phyloP scores from a whole-genome alignment of 2,113 vertebrate genomes.

The Microtus ochrogaster region DNA sequence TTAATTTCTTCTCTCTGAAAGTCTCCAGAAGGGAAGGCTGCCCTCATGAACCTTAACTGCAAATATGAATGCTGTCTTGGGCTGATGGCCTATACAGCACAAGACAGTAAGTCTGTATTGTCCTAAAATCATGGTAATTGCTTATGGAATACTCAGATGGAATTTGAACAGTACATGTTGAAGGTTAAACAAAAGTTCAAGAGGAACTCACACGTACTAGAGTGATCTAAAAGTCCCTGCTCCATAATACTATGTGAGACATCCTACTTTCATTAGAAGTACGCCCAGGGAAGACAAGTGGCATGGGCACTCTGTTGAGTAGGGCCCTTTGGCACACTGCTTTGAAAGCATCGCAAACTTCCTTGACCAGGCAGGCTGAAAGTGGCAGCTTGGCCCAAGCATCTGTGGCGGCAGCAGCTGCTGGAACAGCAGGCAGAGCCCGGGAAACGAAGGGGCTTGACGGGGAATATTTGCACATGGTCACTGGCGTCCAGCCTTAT shows the following conservation, averaged over 20 bases:
- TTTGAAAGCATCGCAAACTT: not conserved
- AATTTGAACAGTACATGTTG: not conserved
- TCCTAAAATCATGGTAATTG: not conserved
- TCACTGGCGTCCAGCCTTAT: slow-evolving; percentile 1
- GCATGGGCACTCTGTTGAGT: not conserved
- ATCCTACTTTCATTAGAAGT: not conserved
- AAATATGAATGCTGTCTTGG: not conserved
- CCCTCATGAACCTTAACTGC: not conserved
- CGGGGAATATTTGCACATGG: slow-evolving; percentile 23
- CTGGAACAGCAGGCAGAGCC: slow-evolving; percentile 65
- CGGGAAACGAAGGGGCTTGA: slow-evolving; percentile 28
- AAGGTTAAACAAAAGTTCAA: slow-evolving; percentile 9
- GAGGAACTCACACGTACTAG: not conserved
- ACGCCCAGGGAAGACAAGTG: not conserved
- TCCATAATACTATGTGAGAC: not conserved
- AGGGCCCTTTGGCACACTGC: not conserved
- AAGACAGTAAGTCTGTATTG: not conserved
- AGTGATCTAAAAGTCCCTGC: not conserved
- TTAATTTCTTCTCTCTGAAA: not conserved
- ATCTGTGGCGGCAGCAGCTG: slow-evolving; percentile 46
- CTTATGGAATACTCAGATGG: not conserved
- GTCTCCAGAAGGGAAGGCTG: not conserved
- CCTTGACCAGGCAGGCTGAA: not conserved
- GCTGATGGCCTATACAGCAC: not conserved
- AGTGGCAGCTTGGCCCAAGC: slow-evolving; percentile 27